A percentile compares a stretch with the other conserved stretches of the same genome.
These are phyloP conservation scores for Penaeus vannamei DNA, from an alignment of 1,140 invertebrate species.

Conservation along the genomic window DNA sequence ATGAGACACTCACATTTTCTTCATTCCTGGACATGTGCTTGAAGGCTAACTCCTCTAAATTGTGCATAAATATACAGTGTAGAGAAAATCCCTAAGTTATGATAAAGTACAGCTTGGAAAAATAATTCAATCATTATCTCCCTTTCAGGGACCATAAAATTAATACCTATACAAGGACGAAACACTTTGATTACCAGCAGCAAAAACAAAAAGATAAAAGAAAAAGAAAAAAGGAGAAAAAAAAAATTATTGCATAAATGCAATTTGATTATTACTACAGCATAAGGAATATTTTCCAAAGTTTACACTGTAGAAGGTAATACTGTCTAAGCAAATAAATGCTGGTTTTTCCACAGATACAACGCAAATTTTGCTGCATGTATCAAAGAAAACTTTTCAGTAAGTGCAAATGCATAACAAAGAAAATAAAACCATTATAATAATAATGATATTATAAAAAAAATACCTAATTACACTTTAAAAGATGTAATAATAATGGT, in stretches of 20 bases:
- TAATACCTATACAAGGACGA: constrained; percentile 59
- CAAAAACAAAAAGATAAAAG: too few relatives aligned
- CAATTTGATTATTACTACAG: constrained; percentile 63
- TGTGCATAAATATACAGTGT: constrained; percentile 62
- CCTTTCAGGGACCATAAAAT: constrained; percentile 52
- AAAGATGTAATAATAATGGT: too few relatives aligned
- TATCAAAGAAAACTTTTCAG: too few relatives aligned
- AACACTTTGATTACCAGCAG: constrained; percentile 59
- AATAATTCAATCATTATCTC: constrained; percentile 61
- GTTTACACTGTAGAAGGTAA: constrained; percentile 42
- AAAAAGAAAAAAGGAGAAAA: background rate
- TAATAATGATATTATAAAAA: too few relatives aligned
- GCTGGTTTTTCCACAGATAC: background rate
- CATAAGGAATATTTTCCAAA: constrained; percentile 40
- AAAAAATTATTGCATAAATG: constrained; percentile 45
- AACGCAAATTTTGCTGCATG: too few relatives aligned
- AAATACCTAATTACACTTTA: too few relatives aligned
- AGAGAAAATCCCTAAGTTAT: constrained; percentile 48
- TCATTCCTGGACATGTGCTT: constrained; percentile 62
- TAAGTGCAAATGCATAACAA: too few relatives aligned
- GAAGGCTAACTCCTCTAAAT: constrained; percentile 52
- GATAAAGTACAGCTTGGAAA: constrained; percentile 59
- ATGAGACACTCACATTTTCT: constrained; percentile 50
- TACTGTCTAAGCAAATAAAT: constrained; percentile 37
- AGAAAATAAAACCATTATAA: too few relatives aligned